Percentiles rank a stretch among this genome's conserved stretches.
Conservation (phyloP, 2,888 invertebrate species). For the Drosophila merina region DNA sequence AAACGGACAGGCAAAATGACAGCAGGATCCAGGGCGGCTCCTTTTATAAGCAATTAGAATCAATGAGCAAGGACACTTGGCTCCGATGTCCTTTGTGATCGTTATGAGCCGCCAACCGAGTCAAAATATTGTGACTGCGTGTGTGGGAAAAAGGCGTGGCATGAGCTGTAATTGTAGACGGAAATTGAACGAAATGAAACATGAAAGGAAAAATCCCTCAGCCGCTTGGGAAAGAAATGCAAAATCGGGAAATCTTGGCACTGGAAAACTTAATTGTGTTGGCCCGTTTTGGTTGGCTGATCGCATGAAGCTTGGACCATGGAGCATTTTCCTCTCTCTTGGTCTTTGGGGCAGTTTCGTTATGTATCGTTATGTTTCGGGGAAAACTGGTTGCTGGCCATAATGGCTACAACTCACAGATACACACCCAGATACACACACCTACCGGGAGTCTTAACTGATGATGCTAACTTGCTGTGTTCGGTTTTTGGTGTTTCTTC, state of each 20-base stretch:
- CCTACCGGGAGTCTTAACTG: constrained; percentile 14
- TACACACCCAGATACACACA: constrained; percentile 16
- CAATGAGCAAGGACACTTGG: constrained; percentile 74
- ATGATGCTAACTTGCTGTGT: constrained; percentile 63
- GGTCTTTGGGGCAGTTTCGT: constrained; percentile 59
- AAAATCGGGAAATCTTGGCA: constrained; percentile 30
- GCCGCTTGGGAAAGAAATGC: constrained; percentile 17
- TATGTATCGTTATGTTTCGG: constrained; percentile 65
- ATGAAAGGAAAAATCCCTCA: constrained; percentile 35
- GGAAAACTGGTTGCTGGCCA: constrained; percentile 79
- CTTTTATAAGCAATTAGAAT: constrained; percentile 73
- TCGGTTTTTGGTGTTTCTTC: constrained; percentile 8
- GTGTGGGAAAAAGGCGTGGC: constrained; percentile 48
- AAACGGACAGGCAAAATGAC: constrained; percentile 34
- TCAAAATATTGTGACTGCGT: constrained; percentile 71
- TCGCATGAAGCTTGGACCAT: constrained; percentile 16
- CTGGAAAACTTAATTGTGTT: constrained; percentile 80
- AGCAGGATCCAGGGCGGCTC: constrained; percentile 56
- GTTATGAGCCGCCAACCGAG: constrained; percentile 52
- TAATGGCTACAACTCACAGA: constrained; percentile 49
- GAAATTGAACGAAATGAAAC: constrained; percentile 11
- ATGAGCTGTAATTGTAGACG: constrained; percentile 51
- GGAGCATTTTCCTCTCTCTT: constrained; percentile 53
- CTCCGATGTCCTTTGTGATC: constrained; percentile 42
- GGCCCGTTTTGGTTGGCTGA: constrained; percentile 73